These are phyloP conservation scores for Gerosis bhagava DNA, from an alignment of 2,888 invertebrate genomes.

Conservation along the genomic window DNA sequence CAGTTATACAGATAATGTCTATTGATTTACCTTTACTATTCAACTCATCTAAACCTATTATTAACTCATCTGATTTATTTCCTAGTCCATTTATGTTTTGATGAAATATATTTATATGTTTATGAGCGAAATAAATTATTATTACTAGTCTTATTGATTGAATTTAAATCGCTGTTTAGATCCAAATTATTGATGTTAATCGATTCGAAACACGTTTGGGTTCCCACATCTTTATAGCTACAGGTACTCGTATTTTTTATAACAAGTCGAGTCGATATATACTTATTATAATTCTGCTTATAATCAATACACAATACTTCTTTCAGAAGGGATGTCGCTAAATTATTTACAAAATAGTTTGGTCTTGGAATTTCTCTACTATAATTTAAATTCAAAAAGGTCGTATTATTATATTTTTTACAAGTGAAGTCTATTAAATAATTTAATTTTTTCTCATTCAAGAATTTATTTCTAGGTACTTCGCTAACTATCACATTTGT, in stretches of 20 bases:
- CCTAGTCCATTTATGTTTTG: constrained; percentile 7
- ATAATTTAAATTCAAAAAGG: neutral
- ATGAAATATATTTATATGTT: constrained; percentile 2
- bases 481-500: constrained; percentile 3
- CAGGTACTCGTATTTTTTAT: neutral
- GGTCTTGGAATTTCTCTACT: neutral
- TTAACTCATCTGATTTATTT: neutral
- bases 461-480: constrained; percentile 1
- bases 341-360: neutral
- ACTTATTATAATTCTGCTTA: neutral
- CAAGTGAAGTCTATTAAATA: neutral
- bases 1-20: constrained; percentile 1
- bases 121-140: constrained; percentile 7
- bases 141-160: neutral
- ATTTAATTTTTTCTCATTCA: constrained; percentile 5
- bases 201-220: neutral
- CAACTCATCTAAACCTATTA: neutral
- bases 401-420: neutral
- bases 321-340: neutral
- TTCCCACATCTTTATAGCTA: neutral
- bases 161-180: neutral
- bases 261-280: neutral
- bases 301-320: constrained; percentile 2
- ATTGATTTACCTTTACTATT: neutral
- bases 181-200: neutral